These are phyloP conservation scores for Himalopsyche kuldschensis DNA, from an alignment of 2,888 invertebrate genomes.

Conservation along the genomic window DNA sequence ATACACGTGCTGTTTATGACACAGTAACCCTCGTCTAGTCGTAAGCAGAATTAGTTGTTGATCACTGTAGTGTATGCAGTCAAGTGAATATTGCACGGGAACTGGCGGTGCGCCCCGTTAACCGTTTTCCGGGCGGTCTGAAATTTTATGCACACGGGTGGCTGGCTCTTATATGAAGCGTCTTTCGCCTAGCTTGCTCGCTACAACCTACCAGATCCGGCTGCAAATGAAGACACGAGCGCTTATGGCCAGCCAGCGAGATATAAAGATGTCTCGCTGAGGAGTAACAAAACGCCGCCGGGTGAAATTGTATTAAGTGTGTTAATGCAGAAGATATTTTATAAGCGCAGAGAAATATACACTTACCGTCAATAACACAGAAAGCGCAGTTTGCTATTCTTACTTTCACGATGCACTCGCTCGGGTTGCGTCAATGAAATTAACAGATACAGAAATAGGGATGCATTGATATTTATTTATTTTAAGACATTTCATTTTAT, in stretches of 20 bases:
- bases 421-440: too few species aligned
- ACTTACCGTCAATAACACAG: neutral
- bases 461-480: too few species aligned
- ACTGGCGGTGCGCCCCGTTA: constrained; percentile 4
- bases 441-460: too few species aligned
- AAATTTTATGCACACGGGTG: neutral
- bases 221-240: neutral
- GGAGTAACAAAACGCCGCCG: neutral
- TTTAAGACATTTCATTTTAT: too few species aligned
- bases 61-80: neutral
- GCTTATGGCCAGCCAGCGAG: neutral
- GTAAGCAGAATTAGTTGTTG: neutral
- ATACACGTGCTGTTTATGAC: too few species aligned
- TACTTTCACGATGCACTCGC: neutral
- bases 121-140: neutral
- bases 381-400: neutral
- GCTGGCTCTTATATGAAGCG: neutral
- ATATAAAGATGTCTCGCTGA: neutral
- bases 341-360: neutral
- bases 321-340: neutral
- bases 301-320: neutral
- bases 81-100: constrained; percentile 11
- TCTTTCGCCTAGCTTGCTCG: neutral
- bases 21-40: too few species aligned
- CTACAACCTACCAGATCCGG: neutral